phyloP scores from a whole-genome alignment of 2,113 vertebrate species.

The Eublepharis macularius region DNA sequence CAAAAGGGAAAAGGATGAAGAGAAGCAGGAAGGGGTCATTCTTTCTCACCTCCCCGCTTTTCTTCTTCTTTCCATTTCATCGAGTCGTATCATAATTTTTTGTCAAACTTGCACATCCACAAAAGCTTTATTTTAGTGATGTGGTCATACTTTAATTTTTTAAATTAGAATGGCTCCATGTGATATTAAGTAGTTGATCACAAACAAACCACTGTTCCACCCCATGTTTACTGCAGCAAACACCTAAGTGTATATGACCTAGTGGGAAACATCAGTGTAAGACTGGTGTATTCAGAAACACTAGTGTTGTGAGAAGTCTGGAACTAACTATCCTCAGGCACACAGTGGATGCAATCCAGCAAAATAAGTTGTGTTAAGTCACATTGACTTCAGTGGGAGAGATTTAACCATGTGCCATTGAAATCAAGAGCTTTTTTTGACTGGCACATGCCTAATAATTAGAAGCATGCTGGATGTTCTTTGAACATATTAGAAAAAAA shows the following conservation, averaged over 20 bases:
- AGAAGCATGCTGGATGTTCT: neutral
- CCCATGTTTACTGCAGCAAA: neutral
- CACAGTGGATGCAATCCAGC: neutral
- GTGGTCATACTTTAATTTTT: slow-evolving; percentile 45
- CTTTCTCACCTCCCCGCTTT: neutral
- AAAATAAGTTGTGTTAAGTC: neutral
- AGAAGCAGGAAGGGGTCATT: neutral
- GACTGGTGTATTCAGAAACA: neutral
- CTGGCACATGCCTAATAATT: neutral
- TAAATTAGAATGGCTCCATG: neutral
- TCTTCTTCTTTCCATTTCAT: slow-evolving; percentile 12
- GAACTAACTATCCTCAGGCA: neutral
- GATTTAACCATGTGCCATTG: neutral
- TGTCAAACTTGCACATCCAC: slow-evolving; percentile 21
- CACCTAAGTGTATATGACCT: neutral
- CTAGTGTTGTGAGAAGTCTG: neutral
- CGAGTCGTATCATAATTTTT: rapidly evolving
- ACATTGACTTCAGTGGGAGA: neutral
- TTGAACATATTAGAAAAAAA: neutral
- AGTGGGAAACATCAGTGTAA: neutral
- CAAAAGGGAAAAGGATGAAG: slow-evolving; percentile 13
- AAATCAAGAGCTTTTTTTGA: neutral
- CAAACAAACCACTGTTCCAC: neutral
- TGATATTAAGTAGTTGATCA: neutral
- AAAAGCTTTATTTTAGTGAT: slow-evolving; percentile 34